Conservation (phyloP, 2,113 vertebrate genomes). For the Triplophysa dalaica region DNA sequence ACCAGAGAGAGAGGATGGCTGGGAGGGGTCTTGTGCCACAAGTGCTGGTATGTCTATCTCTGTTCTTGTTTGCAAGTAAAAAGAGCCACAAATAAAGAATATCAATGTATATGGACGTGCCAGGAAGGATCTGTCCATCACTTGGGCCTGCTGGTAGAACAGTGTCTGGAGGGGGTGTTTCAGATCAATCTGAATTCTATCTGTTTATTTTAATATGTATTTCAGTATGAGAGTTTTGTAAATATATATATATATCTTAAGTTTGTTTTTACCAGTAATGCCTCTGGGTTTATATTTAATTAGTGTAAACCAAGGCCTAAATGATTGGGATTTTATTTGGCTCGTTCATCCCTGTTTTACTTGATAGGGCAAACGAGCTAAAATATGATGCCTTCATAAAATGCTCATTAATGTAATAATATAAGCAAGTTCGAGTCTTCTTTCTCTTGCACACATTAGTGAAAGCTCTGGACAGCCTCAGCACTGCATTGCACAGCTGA, state of each 20-base stretch:
- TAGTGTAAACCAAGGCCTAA: neutral
- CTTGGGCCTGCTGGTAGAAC: conserved; percentile 39
- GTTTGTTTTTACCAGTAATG: conserved; percentile 7
- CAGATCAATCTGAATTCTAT: neutral
- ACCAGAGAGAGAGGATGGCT: conserved; percentile 30
- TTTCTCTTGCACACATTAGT: conserved; percentile 66
- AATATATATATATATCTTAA: neutral
- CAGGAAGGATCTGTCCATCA: conserved; percentile 23
- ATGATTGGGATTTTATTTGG: neutral
- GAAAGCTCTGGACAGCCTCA: conserved; percentile 74
- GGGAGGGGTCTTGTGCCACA: conserved; percentile 55
- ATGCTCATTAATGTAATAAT: neutral
- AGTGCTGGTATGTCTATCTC: conserved; percentile 53
- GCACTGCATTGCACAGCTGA: conserved; percentile 71
- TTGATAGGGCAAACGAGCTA: neutral
- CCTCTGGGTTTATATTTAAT: neutral
- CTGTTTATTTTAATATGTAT: neutral
- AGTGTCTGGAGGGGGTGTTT: neutral
- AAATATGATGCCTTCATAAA: neutral
- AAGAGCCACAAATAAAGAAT: conserved; percentile 2
- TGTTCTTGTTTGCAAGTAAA: conserved; percentile 38
- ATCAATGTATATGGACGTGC: neutral
- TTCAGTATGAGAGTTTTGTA: neutral
- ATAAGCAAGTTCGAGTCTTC: conserved; percentile 51
- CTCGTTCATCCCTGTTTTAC: neutral